A percentile compares a stretch with the other conserved stretches of the same genome.
These are phyloP conservation scores for Sminthurides bifidus DNA, from an alignment of 1,140 invertebrate species.

Conservation along the genomic window DNA sequence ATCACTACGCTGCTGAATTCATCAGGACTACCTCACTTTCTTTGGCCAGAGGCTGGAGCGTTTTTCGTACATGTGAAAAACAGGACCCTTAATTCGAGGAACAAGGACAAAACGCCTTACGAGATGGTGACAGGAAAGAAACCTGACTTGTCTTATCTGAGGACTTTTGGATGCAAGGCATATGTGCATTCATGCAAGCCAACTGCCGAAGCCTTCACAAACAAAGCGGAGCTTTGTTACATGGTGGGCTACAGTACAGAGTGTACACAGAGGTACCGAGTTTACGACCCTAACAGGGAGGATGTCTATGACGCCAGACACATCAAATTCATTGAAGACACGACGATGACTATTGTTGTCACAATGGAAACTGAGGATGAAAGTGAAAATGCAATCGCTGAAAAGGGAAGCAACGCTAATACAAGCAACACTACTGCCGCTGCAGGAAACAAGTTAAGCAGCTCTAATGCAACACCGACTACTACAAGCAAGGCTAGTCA, in stretches of 20 bases:
- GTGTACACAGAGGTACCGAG: not conserved
- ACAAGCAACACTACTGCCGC: not conserved
- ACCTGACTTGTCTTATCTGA: constrained; percentile 7
- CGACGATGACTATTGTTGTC: too few species aligned
- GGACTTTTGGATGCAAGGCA: constrained; percentile 15
- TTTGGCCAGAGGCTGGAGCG: constrained; percentile 8
- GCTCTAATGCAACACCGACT: too few species aligned
- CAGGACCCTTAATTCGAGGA: constrained; percentile 3
- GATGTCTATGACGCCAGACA: not conserved
- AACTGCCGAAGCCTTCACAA: not conserved
- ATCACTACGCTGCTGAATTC: not conserved
- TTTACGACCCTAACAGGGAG: not conserved
- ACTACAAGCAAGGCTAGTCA: too few species aligned
- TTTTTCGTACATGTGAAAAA: constrained; percentile 2
- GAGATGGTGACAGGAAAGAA: constrained; percentile 12
- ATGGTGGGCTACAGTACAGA: constrained; percentile 6
- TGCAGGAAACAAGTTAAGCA: not conserved
- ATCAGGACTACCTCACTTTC: not conserved
- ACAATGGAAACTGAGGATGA: not conserved
- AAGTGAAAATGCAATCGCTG: not conserved
- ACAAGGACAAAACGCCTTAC: constrained; percentile 14
- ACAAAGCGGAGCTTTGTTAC: not conserved
- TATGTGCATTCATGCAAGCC: constrained; percentile 23
- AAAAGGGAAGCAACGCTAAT: not conserved
- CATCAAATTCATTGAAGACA: constrained; percentile 4